Evolutionary conservation across 64 coral and sea anemone genomes (phyloP).

Genomic region (Pocillopora verrucosa): DNA sequence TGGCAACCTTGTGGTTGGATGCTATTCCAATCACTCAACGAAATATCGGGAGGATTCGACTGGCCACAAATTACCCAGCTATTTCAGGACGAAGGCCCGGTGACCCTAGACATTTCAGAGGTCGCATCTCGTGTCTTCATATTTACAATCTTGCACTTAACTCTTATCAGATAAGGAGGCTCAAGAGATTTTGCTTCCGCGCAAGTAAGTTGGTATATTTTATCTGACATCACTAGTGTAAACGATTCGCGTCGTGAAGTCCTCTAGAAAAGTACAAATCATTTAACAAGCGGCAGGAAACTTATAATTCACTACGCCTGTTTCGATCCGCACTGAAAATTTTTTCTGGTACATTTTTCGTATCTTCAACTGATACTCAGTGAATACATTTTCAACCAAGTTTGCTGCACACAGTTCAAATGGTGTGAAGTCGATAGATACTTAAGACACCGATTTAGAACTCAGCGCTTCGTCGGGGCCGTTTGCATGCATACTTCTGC

Average conservation of each 20-base stretch:
- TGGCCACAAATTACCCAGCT: conserved; percentile 55
- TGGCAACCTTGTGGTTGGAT: conserved; percentile 61
- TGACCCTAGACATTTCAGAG: conserved; percentile 49
- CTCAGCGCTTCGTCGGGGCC: not conserved
- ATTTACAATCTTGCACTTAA: conserved; percentile 58
- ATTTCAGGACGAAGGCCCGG: conserved; percentile 43
- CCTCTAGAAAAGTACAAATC: not conserved
- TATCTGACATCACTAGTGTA: not conserved
- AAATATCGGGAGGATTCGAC: conserved; percentile 37
- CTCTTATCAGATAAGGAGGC: conserved; percentile 54
- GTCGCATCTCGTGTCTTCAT: conserved; percentile 56
- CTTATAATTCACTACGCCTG: too few species aligned
- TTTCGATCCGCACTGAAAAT: not conserved
- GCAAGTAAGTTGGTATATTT: conserved; percentile 28
- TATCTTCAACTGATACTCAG: too few species aligned
- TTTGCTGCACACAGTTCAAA: too few species aligned
- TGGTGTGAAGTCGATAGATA: too few species aligned
- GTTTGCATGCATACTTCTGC: not conserved
- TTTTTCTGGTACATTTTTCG: not conserved
- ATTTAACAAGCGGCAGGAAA: too few species aligned
- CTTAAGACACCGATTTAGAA: too few species aligned
- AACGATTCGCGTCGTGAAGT: not conserved
- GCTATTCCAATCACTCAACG: conserved; percentile 51
- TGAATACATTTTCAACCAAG: too few species aligned
- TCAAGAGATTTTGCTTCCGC: conserved; percentile 58